Conservation (phyloP, 2,113 vertebrate genomes). For the Catharus minimus region DNA sequence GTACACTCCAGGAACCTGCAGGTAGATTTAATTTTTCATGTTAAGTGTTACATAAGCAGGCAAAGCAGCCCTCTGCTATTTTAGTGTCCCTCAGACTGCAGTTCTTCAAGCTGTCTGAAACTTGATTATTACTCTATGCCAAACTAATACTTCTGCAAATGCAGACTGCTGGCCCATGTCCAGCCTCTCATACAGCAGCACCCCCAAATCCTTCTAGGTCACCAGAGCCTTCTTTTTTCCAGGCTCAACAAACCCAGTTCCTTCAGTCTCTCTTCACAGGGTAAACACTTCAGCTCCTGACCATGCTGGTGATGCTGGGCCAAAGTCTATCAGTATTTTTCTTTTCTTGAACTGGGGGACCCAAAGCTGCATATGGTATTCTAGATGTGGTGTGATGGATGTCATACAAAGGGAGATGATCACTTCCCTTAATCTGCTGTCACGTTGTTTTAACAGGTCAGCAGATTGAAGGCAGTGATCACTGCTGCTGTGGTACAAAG, state of each 20-base stretch:
- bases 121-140: background rate
- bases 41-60: background rate
- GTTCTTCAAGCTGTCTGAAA: background rate
- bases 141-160: background rate
- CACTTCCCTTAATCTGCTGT: background rate
- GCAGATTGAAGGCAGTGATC: background rate
- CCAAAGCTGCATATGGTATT: background rate
- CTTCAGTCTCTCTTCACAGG: background rate
- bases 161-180: background rate
- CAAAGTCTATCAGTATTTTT: background rate
- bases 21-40: background rate
- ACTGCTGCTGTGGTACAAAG: background rate
- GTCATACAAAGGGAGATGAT: background rate
- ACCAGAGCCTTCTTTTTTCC: background rate
- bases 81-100: background rate
- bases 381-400: background rate
- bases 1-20: background rate
- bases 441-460: background rate
- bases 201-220: background rate
- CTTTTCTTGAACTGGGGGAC: background rate
- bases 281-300: background rate
- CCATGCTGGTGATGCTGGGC: background rate
- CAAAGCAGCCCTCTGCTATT: background rate
- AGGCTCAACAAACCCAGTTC: background rate
- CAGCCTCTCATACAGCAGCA: background rate